phyloP scores from a whole-genome alignment of 2,797 vertebrate species.

The Microctenopoma steveboyesi region DNA sequence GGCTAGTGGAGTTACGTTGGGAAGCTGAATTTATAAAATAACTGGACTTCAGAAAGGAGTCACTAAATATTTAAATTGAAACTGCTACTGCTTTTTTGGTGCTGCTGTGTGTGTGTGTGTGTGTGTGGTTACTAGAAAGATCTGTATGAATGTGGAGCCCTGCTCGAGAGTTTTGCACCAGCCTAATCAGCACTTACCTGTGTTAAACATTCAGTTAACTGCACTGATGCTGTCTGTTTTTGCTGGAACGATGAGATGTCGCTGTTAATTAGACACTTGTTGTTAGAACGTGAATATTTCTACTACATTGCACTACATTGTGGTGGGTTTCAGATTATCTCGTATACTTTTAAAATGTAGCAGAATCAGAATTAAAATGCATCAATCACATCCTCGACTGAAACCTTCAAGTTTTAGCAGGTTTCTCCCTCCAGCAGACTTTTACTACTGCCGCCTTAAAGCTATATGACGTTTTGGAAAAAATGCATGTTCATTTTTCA shows the following conservation, averaged over 20 bases:
- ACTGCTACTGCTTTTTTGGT: conserved; percentile 38
- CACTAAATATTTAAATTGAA: conserved; percentile 43
- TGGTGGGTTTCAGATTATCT: conserved; percentile 2
- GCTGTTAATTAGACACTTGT: conserved; percentile 7
- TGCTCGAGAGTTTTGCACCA: conserved; percentile 62
- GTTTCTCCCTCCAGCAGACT: background rate
- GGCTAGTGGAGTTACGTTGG: conserved; percentile 24
- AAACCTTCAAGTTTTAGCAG: background rate
- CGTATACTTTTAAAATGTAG: background rate
- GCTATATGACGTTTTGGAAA: background rate
- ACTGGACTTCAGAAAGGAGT: conserved; percentile 26
- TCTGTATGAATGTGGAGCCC: conserved; percentile 2
- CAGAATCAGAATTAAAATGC: background rate
- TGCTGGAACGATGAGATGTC: conserved; percentile 3
- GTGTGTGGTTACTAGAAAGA: background rate
- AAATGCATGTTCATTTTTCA: background rate
- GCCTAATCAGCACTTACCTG: conserved; percentile 64
- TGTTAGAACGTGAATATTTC: conserved; percentile 24
- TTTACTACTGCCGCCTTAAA: background rate
- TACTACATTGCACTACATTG: conserved; percentile 8
- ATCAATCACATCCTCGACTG: background rate
- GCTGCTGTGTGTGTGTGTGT: conserved; percentile 41
- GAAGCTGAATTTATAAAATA: conserved; percentile 19
- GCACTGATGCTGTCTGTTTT: conserved; percentile 69
- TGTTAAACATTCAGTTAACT: conserved; percentile 57